Evolutionary conservation across 2,888 invertebrate genomes (phyloP).

Genomic region (Allolobophora icterica): DNA sequence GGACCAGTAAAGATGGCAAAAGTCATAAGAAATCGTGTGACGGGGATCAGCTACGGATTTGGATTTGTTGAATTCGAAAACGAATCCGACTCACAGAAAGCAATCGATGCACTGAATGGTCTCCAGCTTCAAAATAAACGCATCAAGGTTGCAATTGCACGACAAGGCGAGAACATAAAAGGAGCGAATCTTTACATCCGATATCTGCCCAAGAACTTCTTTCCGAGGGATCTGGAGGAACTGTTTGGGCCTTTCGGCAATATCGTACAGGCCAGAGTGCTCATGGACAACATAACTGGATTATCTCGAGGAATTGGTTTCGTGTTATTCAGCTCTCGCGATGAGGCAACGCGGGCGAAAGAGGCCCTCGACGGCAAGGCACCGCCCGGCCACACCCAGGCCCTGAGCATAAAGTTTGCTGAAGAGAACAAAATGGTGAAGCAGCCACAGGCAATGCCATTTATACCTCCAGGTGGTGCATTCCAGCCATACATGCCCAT

Average conservation of each 20-base stretch:
- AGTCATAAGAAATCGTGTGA: conserved; percentile 72
- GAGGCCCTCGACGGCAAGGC: conserved; percentile 43
- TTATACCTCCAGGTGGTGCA: conserved; percentile 39
- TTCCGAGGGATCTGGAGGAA: conserved; percentile 80
- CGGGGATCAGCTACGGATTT: conserved; percentile 93
- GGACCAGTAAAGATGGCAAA: conserved; percentile 88
- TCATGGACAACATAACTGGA: conserved; percentile 86
- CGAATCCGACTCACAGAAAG: conserved; percentile 83
- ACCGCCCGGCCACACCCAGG: conserved; percentile 67
- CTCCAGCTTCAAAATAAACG: conserved; percentile 87
- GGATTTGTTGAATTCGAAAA: conserved; percentile 90
- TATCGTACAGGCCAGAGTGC: conserved; percentile 88
- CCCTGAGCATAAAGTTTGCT: conserved; percentile 83
- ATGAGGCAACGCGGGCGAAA: conserved; percentile 45
- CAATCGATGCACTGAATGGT: conserved; percentile 86
- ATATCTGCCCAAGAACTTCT: conserved; percentile 75
- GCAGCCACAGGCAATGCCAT: conserved; percentile 41
- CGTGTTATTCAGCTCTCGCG: conserved; percentile 75
- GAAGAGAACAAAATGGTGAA: conserved; percentile 74
- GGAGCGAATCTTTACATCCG: conserved; percentile 93
- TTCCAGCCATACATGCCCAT: not conserved
- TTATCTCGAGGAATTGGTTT: conserved; percentile 89
- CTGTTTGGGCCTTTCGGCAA: conserved; percentile 87
- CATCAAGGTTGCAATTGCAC: conserved; percentile 89
- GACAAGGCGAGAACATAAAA: conserved; percentile 89